A percentile compares a stretch with the other conserved stretches of the same genome.
These are phyloP conservation scores for Phrynocephalus forsythii DNA, from an alignment of 2,797 vertebrate genomes.

Conservation along the genomic window DNA sequence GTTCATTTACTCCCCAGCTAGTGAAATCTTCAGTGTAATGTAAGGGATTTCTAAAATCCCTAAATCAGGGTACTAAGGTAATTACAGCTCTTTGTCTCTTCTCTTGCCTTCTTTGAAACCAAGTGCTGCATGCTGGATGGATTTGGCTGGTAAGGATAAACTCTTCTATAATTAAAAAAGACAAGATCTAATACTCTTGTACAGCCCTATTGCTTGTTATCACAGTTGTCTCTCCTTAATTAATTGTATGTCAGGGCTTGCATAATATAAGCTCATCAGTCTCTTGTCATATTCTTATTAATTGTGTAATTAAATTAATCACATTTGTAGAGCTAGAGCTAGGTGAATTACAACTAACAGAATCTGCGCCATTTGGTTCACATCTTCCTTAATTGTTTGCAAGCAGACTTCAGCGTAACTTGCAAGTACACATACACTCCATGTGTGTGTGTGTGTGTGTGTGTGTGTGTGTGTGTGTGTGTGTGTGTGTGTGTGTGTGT, in stretches of 20 bases:
- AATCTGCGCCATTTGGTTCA: slow-evolving; percentile 41
- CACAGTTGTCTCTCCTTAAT: slow-evolving; percentile 59
- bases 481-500: too few relatives aligned
- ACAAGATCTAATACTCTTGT: slow-evolving; percentile 58
- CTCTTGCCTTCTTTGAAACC: not conserved
- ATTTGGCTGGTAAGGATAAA: slow-evolving; percentile 29
- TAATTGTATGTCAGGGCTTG: slow-evolving; percentile 56
- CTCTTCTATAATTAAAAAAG: slow-evolving; percentile 52
- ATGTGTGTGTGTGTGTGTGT: too few relatives aligned
- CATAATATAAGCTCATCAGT: slow-evolving; percentile 49
- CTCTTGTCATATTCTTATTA: slow-evolving; percentile 50
- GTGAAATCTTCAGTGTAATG: not conserved
- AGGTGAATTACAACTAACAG: slow-evolving; percentile 51
- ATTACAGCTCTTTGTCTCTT: not conserved
- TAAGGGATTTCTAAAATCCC: not conserved
- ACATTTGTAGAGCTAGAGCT: slow-evolving; percentile 21
- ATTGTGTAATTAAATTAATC: slow-evolving; percentile 70
- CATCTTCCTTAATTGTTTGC: slow-evolving; percentile 40
- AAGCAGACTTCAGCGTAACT: slow-evolving; percentile 18
- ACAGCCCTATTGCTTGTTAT: slow-evolving; percentile 53
- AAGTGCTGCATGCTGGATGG: slow-evolving; percentile 12
- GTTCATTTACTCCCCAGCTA: not conserved
- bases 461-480: too few relatives aligned
- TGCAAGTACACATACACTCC: too few relatives aligned
- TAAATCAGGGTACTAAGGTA: not conserved